A percentile compares a stretch with the other conserved stretches of the same genome.
Evolutionary conservation across 2,888 invertebrate species (phyloP).

Genomic region (Caenorhabditis sinica): DNA sequence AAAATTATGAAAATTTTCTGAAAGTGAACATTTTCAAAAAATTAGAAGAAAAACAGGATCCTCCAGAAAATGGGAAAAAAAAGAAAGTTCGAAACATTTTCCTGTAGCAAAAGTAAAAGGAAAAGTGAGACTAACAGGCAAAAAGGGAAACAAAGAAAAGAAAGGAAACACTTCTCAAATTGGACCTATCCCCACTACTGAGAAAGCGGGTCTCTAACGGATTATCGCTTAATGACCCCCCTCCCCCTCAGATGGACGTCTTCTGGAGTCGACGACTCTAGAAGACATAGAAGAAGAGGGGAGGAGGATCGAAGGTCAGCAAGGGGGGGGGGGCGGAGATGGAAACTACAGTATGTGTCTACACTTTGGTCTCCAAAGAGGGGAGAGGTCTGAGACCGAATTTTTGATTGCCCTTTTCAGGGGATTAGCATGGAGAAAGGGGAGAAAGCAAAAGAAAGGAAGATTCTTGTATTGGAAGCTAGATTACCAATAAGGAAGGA

Average conservation of each 20-base stretch:
- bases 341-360: conserved; percentile 5
- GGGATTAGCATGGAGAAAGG: no score
- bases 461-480: no score
- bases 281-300: not conserved
- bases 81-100: not conserved
- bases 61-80: not conserved
- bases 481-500: no score
- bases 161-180: conserved; percentile 10
- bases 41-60: not conserved
- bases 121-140: not conserved
- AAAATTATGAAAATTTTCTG: not conserved
- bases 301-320: no score
- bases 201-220: conserved; percentile 58
- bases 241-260: not conserved
- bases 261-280: not conserved
- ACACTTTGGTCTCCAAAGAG: conserved; percentile 26
- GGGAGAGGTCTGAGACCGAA: not conserved
- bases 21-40: not conserved
- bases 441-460: no score
- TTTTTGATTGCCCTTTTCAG: conserved; percentile 24
- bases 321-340: no score
- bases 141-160: conserved; percentile 5
- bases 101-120: not conserved
- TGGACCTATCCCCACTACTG: conserved; percentile 2
- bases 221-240: conserved; percentile 55